Evolutionary conservation across 2,888 invertebrate genomes (phyloP), one percentile per base, ranked within the genome.

Genomic region (Microctonus brassicae): DNA sequence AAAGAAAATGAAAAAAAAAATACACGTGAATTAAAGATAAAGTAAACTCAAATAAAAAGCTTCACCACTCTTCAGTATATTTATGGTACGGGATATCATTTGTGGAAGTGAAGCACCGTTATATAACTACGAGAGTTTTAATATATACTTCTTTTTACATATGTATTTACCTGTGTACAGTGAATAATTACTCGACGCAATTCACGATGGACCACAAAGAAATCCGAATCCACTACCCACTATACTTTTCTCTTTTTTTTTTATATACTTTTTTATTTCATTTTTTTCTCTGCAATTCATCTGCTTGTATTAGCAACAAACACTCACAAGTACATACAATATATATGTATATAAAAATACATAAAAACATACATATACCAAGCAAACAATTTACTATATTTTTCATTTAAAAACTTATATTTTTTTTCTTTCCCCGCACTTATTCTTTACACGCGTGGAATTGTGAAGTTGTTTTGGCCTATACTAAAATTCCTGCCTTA

Each of bases 151-250:
- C n/a, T 39, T n/a, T 39, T 39, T 13, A 11, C 13, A 39, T 39
- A 13, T n/a, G n/a, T 39, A 39, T 11, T 2, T n/a, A 39, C 13
- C 39, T 13, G n/a, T 73, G 75, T 66, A 74, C 77, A 76, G 78
- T 81, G 79, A 81, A 81, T 82, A 82, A 82, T 82, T 82, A 79
- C 79, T 78, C 76, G 76, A 72, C 73, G 75, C 77, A 75, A 80
- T 79, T 79, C 77, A 76, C 68, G n/a, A 13, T 65, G 63, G 60
- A 72, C 75, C 63, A 75, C 74, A 76, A 74, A 73, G 75, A 73
- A 72, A 73, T 72, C 66, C 64, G 76, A 57, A 26, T 53, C 69
- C 24, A 61, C 69, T 29, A 73, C n/a, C 70, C 42, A 60, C 53
- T 67, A 60, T 26, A 42, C 61, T 39, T 42, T 62, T 57, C 61